Percentiles rank a stretch among this genome's conserved stretches.
phyloP scores from a whole-genome alignment of 92 coral and sea anemone genomes.

The Actinostola sp. region DNA sequence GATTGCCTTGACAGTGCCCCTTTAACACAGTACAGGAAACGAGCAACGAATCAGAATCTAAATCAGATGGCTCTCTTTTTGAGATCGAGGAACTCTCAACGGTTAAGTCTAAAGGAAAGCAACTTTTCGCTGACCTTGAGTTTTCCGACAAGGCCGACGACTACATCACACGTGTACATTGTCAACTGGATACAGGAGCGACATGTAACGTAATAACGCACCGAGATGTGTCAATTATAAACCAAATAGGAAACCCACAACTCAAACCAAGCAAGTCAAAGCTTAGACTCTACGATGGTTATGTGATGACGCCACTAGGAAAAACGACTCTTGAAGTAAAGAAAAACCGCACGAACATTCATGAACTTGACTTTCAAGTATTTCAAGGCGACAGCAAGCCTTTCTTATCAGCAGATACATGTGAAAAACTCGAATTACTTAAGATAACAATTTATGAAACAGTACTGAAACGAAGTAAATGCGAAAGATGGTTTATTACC shows the following conservation, averaged over 20 bases:
- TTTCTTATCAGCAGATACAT: slow-evolving; percentile 40
- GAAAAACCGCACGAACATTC: neutral
- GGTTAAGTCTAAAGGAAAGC: slow-evolving; percentile 35
- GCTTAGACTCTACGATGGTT: slow-evolving; percentile 34
- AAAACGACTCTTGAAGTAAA: neutral
- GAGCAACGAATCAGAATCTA: neutral
- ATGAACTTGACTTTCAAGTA: slow-evolving; percentile 27
- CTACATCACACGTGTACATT: slow-evolving; percentile 18
- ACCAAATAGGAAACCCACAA: slow-evolving; percentile 17
- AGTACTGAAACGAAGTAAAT: slow-evolving; percentile 43
- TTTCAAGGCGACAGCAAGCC: slow-evolving; percentile 35
- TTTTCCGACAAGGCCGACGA: slow-evolving; percentile 22
- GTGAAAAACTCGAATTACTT: slow-evolving; percentile 28
- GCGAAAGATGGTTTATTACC: slow-evolving; percentile 44
- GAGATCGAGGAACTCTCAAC: slow-evolving; percentile 46
- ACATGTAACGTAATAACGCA: slow-evolving; percentile 29
- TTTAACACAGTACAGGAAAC: slow-evolving; percentile 1
- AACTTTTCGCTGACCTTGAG: slow-evolving; percentile 29
- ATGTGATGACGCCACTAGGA: slow-evolving; percentile 26
- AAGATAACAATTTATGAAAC: slow-evolving; percentile 3
- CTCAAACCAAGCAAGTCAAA: slow-evolving; percentile 18
- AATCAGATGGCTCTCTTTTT: slow-evolving; percentile 15
- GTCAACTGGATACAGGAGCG: slow-evolving; percentile 44
- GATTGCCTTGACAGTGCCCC: no score
- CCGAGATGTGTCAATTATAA: slow-evolving; percentile 15